Evolutionary conservation across 30 jellyfish, hydroid and myxozoan species (phyloP), one percentile per base, ranked within the genome.

Genomic region (Aurelia aurita): DNA sequence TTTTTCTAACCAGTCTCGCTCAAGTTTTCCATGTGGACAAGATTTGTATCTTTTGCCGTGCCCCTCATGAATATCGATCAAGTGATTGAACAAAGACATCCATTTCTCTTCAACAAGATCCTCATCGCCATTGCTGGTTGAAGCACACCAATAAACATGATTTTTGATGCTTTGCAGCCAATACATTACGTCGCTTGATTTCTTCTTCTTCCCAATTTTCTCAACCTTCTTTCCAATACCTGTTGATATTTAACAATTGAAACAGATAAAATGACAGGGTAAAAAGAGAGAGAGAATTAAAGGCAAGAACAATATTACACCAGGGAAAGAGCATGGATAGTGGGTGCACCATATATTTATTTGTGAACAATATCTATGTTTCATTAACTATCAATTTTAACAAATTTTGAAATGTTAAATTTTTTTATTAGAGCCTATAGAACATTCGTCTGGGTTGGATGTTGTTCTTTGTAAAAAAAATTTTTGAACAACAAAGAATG

Each of bases 221-320:
- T 71, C 83, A 18, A 39, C 67, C 62, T 71, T 71, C 51, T 71
- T 71, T 8, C 83, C 83, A 71, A 71, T 46, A 3, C 68, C 83
- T 71, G 12, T 18, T 15, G 18, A 18, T 18, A 18, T 18, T 4
- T 58, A 18, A 5, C 8, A 15, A 15, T 5, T 58, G 23, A 58
- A 27, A 27, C 3, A 31, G 69, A 27, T 16, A 64, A 16, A 6
- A 16, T 67, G 44, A 31, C n/a, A 29, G 23, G n/a, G 32, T 16
- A 67, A 67, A 67, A 19, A 67, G 49, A 21, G 0, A 3, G 13
- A 22, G 25, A 19, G 25, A 22, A 25, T 18, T 71, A 13, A 2
- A 19, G 34, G 18, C 14, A 13, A 12, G 34, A 22, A 61, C n/a
- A 2, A 0, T 12, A 61, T 9, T 27, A 22, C 29, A 22, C 29